Conservation (phyloP, 1,140 invertebrate species). For the Drosophila quadrilineata region DNA sequence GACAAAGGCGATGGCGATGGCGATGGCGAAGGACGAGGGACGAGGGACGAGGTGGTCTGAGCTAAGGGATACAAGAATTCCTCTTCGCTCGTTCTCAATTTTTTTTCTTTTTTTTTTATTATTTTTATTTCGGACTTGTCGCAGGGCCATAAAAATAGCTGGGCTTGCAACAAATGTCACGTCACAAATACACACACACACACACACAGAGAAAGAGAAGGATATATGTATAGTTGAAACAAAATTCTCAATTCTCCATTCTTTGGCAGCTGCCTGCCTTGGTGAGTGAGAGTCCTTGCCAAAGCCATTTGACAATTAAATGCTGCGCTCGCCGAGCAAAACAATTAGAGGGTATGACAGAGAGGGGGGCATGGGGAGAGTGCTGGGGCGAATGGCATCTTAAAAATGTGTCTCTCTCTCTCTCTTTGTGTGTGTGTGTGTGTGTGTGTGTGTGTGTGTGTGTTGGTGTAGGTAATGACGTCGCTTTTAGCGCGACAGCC, state of each 20-base stretch:
- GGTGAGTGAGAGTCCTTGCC: slow-evolving; percentile 16
- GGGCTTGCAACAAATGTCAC: slow-evolving; percentile 47
- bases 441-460: not conserved
- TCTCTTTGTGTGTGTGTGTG: not conserved
- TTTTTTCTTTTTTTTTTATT: too few species aligned
- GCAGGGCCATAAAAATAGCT: slow-evolving; percentile 56
- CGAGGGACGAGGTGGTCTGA: not conserved
- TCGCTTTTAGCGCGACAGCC: slow-evolving; percentile 66
- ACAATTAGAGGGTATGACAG: slow-evolving; percentile 3
- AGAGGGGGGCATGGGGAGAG: not conserved
- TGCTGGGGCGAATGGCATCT: slow-evolving; percentile 42
- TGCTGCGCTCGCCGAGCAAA: slow-evolving; percentile 50
- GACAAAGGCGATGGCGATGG: not conserved
- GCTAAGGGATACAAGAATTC: not conserved
- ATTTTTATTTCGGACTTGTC: too few species aligned
- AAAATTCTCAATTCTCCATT: not conserved
- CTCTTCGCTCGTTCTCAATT: slow-evolving; percentile 1
- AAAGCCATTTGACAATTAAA: slow-evolving; percentile 75
- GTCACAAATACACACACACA: slow-evolving; percentile 16
- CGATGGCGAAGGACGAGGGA: not conserved
- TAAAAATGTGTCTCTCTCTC: slow-evolving; percentile 51
- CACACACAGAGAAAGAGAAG: too few species aligned
- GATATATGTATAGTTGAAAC: not conserved
- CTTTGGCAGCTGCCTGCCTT: not conserved
- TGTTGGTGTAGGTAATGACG: slow-evolving; percentile 57